Evolutionary conservation across 2,797 vertebrate species (phyloP).

Genomic region (Sebastes umbrosus): DNA sequence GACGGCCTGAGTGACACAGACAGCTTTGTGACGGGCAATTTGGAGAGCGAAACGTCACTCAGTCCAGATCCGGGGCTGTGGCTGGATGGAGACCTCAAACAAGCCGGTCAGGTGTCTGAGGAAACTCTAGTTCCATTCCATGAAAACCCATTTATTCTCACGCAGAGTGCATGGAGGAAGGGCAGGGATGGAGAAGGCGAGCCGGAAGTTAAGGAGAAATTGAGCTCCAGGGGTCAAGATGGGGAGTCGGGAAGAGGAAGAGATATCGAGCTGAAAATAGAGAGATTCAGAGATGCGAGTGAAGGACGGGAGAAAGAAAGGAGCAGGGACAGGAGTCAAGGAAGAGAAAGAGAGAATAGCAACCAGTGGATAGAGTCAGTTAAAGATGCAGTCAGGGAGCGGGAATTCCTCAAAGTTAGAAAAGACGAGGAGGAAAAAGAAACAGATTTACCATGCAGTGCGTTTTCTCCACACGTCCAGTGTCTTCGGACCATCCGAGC

Average conservation of each 20-base stretch:
- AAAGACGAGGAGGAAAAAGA: slow-evolving; percentile 64
- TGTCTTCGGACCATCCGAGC: slow-evolving; percentile 75
- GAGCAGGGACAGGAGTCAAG: slow-evolving; percentile 62
- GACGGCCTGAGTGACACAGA: slow-evolving; percentile 71
- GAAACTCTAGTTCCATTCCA: slow-evolving; percentile 86
- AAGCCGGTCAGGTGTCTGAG: slow-evolving; percentile 75
- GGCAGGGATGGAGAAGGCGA: slow-evolving; percentile 61
- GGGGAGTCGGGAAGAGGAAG: slow-evolving; percentile 55
- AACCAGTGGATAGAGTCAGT: slow-evolving; percentile 53
- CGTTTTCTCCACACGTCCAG: slow-evolving; percentile 19
- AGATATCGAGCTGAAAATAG: slow-evolving; percentile 67
- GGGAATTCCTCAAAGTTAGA: slow-evolving; percentile 48
- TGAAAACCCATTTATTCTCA: slow-evolving; percentile 88
- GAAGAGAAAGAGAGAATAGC: slow-evolving; percentile 56
- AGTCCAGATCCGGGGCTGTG: slow-evolving; percentile 62
- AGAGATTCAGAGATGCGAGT: slow-evolving; percentile 65
- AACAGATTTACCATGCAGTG: slow-evolving; percentile 1
- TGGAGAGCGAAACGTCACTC: slow-evolving; percentile 57
- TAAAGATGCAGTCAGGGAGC: slow-evolving; percentile 58
- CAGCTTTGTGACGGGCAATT: slow-evolving; percentile 39
- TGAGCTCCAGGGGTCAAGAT: slow-evolving; percentile 55
- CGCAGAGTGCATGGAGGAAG: slow-evolving; percentile 68
- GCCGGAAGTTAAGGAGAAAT: slow-evolving; percentile 53
- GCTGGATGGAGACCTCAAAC: slow-evolving; percentile 57
- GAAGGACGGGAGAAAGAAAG: slow-evolving; percentile 61